Base-by-base conservation (phyloP, 1,140 invertebrate genomes). In the Drosophila mauritiana region DNA sequence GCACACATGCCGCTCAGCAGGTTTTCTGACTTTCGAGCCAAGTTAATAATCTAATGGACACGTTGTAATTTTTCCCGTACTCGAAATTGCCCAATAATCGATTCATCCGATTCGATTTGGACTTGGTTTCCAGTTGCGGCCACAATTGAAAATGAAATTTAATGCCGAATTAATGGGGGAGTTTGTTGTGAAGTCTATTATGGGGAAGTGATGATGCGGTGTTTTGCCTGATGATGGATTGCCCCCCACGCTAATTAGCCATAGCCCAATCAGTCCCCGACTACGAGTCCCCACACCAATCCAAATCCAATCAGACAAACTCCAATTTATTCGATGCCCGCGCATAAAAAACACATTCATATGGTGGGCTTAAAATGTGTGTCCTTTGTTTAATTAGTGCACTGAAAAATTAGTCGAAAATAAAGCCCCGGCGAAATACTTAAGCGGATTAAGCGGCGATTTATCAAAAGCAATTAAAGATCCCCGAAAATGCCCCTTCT, bases 401-500 rank as follows among this genome's bases (percentile, higher is more conserved):
- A 63, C 80, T 88, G 69, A 86, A 88, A 88, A 88, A 89, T 88
- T 89, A 84, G 63, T 64, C 42, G 52, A 77, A 68, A 59, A 75
- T 36, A 53, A 69, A 65, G 43, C 31, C 17, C 36, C 0, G 31
- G 15, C 13, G 45, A 53, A 68, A 88, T 88, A 83, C 54, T 88
- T 88, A 88, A 88, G 84, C 84, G 84, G 84, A 84, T 88, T 88
- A 88, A 67, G 84, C 80, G 84, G 84, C 84, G 84, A 88, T 88
- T 88, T 88, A 88, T 88, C 84, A 88, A 88, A 88, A 73, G 80
- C 84, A 88, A 88, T 88, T 88, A 88, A 88, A 89, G 84, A 80
- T 74, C 67, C 70, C 73, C 54, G 46, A 63, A 64, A 72, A 68
- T 74, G 61, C 69, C 51, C 61, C 59, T 69, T 78, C 40, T 73